Percentiles rank a stretch among this genome's conserved stretches.
These are phyloP conservation scores for Antechinus stuartii DNA, from an alignment of 2,113 vertebrate species.

Conservation along the genomic window DNA sequence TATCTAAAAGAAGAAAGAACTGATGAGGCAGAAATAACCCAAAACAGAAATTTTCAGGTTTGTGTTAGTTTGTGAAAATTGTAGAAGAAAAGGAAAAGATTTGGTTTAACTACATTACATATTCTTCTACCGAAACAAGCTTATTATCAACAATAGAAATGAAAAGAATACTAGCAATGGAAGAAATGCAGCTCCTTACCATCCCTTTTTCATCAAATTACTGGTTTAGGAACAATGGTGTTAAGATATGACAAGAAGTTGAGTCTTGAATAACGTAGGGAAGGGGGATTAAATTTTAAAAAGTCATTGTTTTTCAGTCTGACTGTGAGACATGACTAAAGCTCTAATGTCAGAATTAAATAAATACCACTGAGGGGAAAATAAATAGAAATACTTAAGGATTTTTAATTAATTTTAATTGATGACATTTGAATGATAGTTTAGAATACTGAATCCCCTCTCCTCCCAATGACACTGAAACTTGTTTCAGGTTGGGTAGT, in stretches of 20 bases:
- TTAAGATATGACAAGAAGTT: background rate
- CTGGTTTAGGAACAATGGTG: background rate
- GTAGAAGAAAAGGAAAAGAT: conserved; percentile 1
- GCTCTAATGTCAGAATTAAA: conserved; percentile 52
- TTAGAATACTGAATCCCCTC: conserved; percentile 27
- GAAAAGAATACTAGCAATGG: background rate
- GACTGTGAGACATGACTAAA: background rate
- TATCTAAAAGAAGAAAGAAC: conserved; percentile 1
- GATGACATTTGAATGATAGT: conserved; percentile 61
- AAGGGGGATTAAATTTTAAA: background rate
- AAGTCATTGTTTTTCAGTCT: background rate
- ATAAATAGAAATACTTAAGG: conserved; percentile 49
- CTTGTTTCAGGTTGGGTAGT: conserved; percentile 39
- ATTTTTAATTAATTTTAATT: conserved; percentile 78
- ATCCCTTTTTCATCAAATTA: background rate
- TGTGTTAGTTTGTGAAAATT: conserved; percentile 14
- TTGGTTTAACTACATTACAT: background rate
- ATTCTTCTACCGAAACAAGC: background rate
- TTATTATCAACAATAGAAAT: background rate
- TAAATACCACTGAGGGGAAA: conserved; percentile 49
- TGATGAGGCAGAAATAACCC: background rate
- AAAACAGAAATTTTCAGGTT: background rate
- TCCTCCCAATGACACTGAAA: conserved; percentile 52
- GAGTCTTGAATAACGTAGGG: background rate
- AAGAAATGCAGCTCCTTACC: background rate